Base-by-base conservation (phyloP, 2,113 vertebrate species). In the Caloenas nicobarica region DNA sequence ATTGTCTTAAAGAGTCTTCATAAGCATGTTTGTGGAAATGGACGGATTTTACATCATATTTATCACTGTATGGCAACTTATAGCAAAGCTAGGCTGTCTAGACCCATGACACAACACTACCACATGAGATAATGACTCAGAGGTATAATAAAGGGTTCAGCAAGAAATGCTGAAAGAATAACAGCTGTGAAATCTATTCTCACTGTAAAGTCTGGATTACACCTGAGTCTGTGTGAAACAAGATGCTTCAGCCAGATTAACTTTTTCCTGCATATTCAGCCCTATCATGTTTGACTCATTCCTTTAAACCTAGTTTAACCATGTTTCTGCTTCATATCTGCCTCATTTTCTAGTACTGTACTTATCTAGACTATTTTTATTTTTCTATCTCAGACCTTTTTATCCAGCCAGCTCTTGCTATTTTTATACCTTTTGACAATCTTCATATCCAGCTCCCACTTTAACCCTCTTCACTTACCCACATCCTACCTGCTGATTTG, bases 351-450 rank as follows among this genome's bases (percentile, higher is more conserved):
- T 53, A 53, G 22, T 56, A 34, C 9, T 38, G 3, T 60, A 60
- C 33, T 56, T 82, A 36, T 6, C 10, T 21, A 56, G 29, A 29
- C 25, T 68, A 42, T 74, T 92, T 92, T 56, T 86, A 62, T 86
- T 93, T 95, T 94, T 89, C 34, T 12, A 33, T 60, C 34, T 79
- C 13, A 51, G 13, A 57, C 4, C 0, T 33, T 38, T 72, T 60
- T 40, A 62, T 18, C 9, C 17, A 33, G 61, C 22, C 51, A 93
- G 29, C 11, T 54, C 18, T 72, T 82, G 54, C 76, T 88, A 68
- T 89, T 95, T 87, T 94, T 89, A 51, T 65, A 64, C 23, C 44
- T 85, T 95, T 79, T 93, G 40, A 91, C 61, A 87, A 48, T 40
- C 33, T 79, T 89, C 21, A 60, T 78, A 84, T 42, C 25, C 53